Base-by-base conservation (phyloP, 2,113 vertebrate species). In the Strix aluco region DNA sequence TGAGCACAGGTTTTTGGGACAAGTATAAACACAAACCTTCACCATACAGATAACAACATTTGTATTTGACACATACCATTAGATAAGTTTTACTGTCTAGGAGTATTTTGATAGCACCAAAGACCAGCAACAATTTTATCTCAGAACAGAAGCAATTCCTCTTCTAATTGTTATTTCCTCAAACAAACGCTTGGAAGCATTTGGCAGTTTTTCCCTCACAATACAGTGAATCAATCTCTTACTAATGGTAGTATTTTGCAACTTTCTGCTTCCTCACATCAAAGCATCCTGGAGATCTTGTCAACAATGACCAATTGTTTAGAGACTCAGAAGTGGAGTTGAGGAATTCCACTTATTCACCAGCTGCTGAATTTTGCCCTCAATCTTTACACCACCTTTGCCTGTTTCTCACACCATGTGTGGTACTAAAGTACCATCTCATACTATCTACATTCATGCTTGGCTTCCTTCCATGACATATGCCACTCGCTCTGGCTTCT, bases 211-310 rank as follows among this genome's bases (percentile, higher is more conserved):
- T 19, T 7, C 2, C 66, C 7, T 63, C 12, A 25, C 57, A 67
- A 34, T 11, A 44, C 36, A 46, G 55, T 52, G 78, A 55, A 70
- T 46, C 34, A 22, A 38, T 6, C 42, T 80, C 80, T 90, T 86
- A 44, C 46, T 81, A 71, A 80, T 40, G 67, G 49, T 11, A 67
- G 46, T 5, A 59, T 92, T 96, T 86, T 69, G 84, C 70, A 91
- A 62, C 86, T 61, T 57, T 63, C 83, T 73, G 79, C 86, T 92
- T 95, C 92, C 91, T 92, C 52, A 36, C 90, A 73, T 87, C 85
- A 95, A 96, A 96, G 94, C 74, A 71, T 58, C 79, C 88, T 46
- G 59, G 40, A 93, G 85, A 92, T n/a, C 88, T 62, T 58, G 20
- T 81, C 91, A 93, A 86, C 90, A 93, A 92, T 36, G 88, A 86